Base-by-base conservation (phyloP, 2,113 vertebrate genomes). In the Corythoichthys haematopterus region DNA sequence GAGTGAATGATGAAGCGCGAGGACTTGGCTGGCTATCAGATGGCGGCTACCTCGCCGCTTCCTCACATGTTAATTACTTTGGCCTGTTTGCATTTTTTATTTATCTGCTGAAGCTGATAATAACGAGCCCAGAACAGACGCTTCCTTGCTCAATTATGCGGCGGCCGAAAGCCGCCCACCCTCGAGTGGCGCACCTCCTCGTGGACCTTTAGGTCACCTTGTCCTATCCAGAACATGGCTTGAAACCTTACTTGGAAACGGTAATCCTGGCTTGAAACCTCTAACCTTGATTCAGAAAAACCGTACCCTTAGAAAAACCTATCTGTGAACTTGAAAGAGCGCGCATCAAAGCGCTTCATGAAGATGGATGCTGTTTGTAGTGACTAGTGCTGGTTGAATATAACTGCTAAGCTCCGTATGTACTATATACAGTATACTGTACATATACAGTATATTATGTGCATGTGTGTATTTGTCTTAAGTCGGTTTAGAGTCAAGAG, bases 61-160 rank as follows among this genome's bases (percentile, higher is more conserved):
- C 72, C 77, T 74, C 61, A 7, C 71, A 80, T 80, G 82, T 74
- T 90, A 91, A 91, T 90, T 87, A 87, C 79, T 83, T 84, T 84
- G 83, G 79, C 79, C 84, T 75, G 76, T 81, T 82, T 85, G 72
- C 82, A 83, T 87, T 80, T 78, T 36, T 46, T 77, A 81, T 86
- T 84, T 72, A 80, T 85, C 69, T 82, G 70, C 63, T 12, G 61
- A 75, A 33, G 74, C 69, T 81, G 80, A 85, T 88, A 79, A 90
- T 87, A 78, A 63, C 53, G 82, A 81, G 51, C 1, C 56, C 64
- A 68, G 80, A 81, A 62, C 40, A 5, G 60, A 80, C 33, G 33
- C 12, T 36, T 33, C 55, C 55, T 57, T 33, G 55, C 55, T 36
- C 36, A 57, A 57, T 57, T 36, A 57, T 13, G 33, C 13, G 55